A percentile compares a stretch with the other conserved stretches of the same genome.
Conservation (phyloP, 2,113 vertebrate genomes). For the Carassius gibelio region DNA sequence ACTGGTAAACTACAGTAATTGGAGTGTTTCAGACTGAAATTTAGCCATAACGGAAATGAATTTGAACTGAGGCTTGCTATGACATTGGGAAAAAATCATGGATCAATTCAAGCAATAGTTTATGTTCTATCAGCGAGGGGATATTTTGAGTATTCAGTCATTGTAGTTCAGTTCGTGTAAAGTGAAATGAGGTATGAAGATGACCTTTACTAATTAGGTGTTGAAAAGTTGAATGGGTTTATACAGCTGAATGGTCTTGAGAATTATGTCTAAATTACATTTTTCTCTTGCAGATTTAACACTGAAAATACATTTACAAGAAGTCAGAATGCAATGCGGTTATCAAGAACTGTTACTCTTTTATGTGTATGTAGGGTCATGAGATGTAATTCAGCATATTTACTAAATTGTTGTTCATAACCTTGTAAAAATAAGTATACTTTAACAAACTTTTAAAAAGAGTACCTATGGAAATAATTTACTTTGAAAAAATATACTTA, state of each 20-base stretch:
- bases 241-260: constrained; percentile 11
- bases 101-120: not conserved
- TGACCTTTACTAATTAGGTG: constrained; percentile 74
- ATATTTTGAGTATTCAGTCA: constrained; percentile 55
- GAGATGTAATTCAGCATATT: not conserved
- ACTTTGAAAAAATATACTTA: not conserved
- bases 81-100: not conserved
- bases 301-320: constrained; percentile 12
- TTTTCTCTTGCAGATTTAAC: constrained; percentile 10
- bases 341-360: not conserved
- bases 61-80: not conserved
- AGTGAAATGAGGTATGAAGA: constrained; percentile 56
- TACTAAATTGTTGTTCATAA: not conserved
- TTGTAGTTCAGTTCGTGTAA: constrained; percentile 43
- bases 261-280: constrained; percentile 28
- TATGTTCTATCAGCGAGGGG: not conserved
- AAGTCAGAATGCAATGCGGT: not conserved
- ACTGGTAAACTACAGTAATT: not conserved
- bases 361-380: not conserved
- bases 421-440: not conserved
- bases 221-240: constrained; percentile 46
- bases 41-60: not conserved
- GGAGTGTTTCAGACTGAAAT: not conserved
- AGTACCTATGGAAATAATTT: not conserved
- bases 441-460: no score